These are phyloP conservation scores for Calephelis nemesis DNA, from an alignment of 1,140 invertebrate genomes.

Conservation along the genomic window DNA sequence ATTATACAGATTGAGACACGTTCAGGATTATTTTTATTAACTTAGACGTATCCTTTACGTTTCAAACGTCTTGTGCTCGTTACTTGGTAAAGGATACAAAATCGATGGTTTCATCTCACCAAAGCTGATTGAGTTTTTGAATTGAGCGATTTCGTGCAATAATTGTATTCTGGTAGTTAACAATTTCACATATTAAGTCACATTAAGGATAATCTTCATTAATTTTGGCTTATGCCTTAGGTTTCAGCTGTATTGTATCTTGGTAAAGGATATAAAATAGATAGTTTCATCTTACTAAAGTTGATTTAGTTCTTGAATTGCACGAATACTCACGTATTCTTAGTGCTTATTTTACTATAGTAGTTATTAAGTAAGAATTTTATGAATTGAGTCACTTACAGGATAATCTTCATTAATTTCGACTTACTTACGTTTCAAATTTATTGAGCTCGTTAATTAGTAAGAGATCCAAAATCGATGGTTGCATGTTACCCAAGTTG, in stretches of 20 bases:
- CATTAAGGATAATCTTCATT: too few species aligned
- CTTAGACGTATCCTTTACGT: constrained; percentile 20
- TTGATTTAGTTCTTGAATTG: constrained; percentile 61
- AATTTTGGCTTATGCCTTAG: too few species aligned
- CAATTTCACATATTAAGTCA: too few species aligned
- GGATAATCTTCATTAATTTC: constrained; percentile 31
- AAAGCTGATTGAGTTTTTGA: too few species aligned
- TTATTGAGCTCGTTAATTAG: constrained; percentile 10
- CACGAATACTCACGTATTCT: constrained; percentile 30
- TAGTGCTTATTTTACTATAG: constrained; percentile 42
- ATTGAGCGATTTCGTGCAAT: too few species aligned
- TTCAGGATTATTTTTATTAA: constrained; percentile 34
- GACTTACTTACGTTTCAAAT: constrained; percentile 16
- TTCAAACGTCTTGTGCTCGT: constrained; percentile 17
- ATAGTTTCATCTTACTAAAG: constrained; percentile 35
- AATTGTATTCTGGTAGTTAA: not conserved
- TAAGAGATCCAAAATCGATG: not conserved
- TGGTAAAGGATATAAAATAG: too few species aligned
- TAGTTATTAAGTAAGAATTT: constrained; percentile 37
- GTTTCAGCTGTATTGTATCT: too few species aligned
- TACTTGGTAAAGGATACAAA: not conserved
- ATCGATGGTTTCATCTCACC: not conserved
- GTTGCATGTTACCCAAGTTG: not conserved
- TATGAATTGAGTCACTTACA: constrained; percentile 27
- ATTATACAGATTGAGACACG: constrained; percentile 26